A percentile compares a stretch with the other conserved stretches of the same genome.
Evolutionary conservation across 2,888 invertebrate species (phyloP).

Genomic region (Macaria notata): DNA sequence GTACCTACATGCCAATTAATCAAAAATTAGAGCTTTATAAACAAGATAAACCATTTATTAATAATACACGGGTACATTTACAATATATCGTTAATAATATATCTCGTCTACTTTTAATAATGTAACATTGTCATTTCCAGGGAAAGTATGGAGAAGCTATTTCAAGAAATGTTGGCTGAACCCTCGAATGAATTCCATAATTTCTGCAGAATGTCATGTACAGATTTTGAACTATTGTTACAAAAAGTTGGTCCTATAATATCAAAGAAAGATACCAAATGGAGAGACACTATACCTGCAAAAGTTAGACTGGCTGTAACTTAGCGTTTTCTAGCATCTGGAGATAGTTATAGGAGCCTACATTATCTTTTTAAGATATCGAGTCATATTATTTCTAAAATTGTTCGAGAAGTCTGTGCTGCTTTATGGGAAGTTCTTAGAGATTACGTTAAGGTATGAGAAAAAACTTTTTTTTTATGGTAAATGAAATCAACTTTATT

Average conservation of each 20-base stretch:
- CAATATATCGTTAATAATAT: too few relatives aligned
- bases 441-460: slow-evolving; percentile 19
- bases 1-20: slow-evolving; percentile 1
- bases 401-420: slow-evolving; percentile 19
- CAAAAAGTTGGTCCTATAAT: slow-evolving; percentile 21
- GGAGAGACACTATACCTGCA: slow-evolving; percentile 16
- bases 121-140: slow-evolving; percentile 12
- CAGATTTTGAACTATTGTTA: slow-evolving; percentile 16
- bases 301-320: slow-evolving; percentile 19
- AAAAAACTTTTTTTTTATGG: too few relatives aligned
- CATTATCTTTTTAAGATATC: slow-evolving; percentile 17
- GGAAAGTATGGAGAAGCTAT: slow-evolving; percentile 13
- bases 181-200: slow-evolving; percentile 16
- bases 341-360: slow-evolving; percentile 16
- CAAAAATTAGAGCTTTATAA: too few relatives aligned
- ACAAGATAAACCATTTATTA: too few relatives aligned
- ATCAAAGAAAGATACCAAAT: slow-evolving; percentile 12
- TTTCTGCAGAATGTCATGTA: slow-evolving; percentile 20
- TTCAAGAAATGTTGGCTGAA: slow-evolving; percentile 3
- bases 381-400: slow-evolving; percentile 14
- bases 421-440: slow-evolving; percentile 13
- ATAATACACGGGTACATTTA: too few relatives aligned
- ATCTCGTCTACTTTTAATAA: slow-evolving; percentile 2
- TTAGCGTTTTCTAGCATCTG: slow-evolving; percentile 6
- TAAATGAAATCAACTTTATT: too few relatives aligned